Conservation (phyloP, 2,113 vertebrate species). For the Madoqua kirkii region DNA sequence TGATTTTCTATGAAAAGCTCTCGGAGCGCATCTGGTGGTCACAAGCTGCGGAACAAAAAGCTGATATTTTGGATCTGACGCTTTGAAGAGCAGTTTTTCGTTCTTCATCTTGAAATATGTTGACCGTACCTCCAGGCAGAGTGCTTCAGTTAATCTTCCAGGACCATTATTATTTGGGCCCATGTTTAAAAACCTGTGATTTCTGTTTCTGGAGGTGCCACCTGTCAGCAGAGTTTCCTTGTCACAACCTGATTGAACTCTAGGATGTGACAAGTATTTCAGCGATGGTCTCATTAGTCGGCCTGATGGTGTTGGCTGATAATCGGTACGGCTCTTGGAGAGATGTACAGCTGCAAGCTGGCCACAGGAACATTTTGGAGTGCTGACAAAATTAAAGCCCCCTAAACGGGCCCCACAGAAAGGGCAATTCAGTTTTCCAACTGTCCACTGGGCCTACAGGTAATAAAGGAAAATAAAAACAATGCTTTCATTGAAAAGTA, state of each 20-base stretch:
- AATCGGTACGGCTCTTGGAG: conserved; percentile 85
- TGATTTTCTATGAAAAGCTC: conserved; percentile 81
- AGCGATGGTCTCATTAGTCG: conserved; percentile 74
- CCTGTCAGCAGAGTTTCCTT: conserved; percentile 52
- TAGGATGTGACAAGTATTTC: conserved; percentile 58
- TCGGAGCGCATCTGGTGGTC: conserved; percentile 70
- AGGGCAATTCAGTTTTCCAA: conserved; percentile 84
- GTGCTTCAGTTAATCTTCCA: conserved; percentile 78
- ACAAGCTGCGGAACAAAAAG: conserved; percentile 62
- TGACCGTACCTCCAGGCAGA: conserved; percentile 79
- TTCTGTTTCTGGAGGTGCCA: conserved; percentile 62
- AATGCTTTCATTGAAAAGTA: conserved; percentile 76
- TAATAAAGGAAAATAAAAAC: conserved; percentile 77
- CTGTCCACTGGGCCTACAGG: conserved; percentile 87
- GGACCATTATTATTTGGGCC: conserved; percentile 53
- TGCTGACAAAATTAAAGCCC: conserved; percentile 88
- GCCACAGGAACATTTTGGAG: conserved; percentile 87
- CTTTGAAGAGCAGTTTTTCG: conserved; percentile 67
- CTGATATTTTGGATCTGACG: conserved; percentile 69
- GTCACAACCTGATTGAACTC: conserved; percentile 63
- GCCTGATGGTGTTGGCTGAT: conserved; percentile 73
- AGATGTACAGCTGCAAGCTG: conserved; percentile 82
- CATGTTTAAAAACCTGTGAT: conserved; percentile 60
- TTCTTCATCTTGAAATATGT: conserved; percentile 65
- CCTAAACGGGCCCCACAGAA: conserved; percentile 86